These are phyloP conservation scores for Lichenostomus cassidix DNA, from an alignment of 2,113 vertebrate species.

Conservation along the genomic window DNA sequence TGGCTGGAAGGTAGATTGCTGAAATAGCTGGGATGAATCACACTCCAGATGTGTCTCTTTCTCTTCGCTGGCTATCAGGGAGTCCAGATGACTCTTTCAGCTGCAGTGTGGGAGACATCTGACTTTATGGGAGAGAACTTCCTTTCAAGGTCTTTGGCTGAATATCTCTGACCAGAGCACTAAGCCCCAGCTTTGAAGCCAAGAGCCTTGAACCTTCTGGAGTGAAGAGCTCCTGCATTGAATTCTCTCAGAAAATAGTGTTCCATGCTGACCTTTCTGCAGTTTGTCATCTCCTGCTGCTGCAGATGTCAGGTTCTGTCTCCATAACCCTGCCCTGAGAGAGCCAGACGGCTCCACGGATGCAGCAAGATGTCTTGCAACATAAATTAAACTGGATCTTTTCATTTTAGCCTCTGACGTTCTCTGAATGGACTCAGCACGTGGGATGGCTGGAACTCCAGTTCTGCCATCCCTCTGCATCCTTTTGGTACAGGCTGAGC, in stretches of 20 bases:
- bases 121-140: background rate
- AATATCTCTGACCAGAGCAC: background rate
- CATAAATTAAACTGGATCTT: background rate
- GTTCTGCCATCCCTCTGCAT: accelerated
- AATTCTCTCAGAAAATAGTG: background rate
- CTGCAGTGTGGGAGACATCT: background rate
- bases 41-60: constrained; percentile 34
- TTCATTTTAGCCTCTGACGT: background rate
- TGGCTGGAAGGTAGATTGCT: constrained; percentile 11
- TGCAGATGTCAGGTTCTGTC: constrained; percentile 34
- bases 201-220: background rate
- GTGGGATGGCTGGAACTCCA: background rate
- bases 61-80: background rate
- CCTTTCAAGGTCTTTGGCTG: background rate
- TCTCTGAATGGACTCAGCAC: background rate
- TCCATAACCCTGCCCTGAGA: background rate
- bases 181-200: background rate
- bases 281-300: background rate
- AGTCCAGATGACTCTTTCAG: background rate
- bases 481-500: background rate
- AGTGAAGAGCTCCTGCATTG: background rate
- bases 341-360: background rate
- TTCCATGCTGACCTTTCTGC: constrained; percentile 19
- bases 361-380: background rate
- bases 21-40: background rate